Conservation (phyloP, 1,140 invertebrate species). For the Pseudomyrmex concolor region DNA sequence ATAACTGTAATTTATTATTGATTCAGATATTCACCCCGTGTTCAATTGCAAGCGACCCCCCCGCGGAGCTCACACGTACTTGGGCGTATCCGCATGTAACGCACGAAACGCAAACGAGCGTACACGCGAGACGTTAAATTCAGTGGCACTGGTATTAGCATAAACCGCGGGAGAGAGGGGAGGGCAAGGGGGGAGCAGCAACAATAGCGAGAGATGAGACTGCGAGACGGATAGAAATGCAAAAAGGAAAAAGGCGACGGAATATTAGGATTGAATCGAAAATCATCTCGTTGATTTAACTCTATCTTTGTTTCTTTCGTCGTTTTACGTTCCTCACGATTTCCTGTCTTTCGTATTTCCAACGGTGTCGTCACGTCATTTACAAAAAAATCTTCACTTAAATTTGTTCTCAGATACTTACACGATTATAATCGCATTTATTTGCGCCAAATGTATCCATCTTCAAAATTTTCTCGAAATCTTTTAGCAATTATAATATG, state of each 20-base stretch:
- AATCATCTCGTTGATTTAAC: slow-evolving; percentile 77
- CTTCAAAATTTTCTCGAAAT: no score
- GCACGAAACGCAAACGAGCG: slow-evolving; percentile 56
- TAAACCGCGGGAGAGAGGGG: slow-evolving; percentile 56
- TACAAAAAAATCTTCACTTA: no score
- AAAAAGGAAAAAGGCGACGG: slow-evolving; percentile 9
- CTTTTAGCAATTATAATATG: no score
- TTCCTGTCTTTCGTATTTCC: background rate
- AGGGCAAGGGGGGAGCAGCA: background rate
- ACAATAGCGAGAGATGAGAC: slow-evolving; percentile 64
- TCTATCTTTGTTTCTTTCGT: slow-evolving; percentile 27
- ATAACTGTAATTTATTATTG: slow-evolving; percentile 38
- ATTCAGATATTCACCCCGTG: slow-evolving; percentile 41
- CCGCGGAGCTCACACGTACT: slow-evolving; percentile 55
- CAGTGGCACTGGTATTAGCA: slow-evolving; percentile 72
- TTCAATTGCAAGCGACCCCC: slow-evolving; percentile 31
- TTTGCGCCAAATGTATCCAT: no score
- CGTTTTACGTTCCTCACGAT: background rate
- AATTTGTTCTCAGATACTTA: no score
- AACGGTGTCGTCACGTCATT: no score
- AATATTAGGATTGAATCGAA: slow-evolving; percentile 67
- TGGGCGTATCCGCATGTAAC: slow-evolving; percentile 35
- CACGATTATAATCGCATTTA: no score
- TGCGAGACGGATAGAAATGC: slow-evolving; percentile 44
- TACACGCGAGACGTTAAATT: slow-evolving; percentile 75